Evolutionary conservation across 2,888 invertebrate genomes (phyloP), one percentile per base, ranked within the genome.

Genomic region (Villa cingulata): DNA sequence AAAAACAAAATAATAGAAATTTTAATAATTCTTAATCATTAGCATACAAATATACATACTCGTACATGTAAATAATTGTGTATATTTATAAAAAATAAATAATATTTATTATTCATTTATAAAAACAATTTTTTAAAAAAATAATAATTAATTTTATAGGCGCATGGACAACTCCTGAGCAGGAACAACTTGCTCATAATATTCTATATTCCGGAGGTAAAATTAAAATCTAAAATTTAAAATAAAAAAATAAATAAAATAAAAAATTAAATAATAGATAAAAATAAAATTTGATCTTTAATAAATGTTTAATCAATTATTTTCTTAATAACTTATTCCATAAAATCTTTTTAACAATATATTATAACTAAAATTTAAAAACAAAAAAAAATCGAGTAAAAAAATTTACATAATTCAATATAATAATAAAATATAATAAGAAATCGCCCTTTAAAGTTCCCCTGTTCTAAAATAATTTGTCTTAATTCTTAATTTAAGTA

Each of bases 131-230:
- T 23, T 23, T 23, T 23, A 6, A n/a, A n/a, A n/a, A n/a, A n/a
- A 23, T 23, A 23, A 23, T 23, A 23, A 12, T 32, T 32, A 32
- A 32, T 12, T 45, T 68, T 64, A 41, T 70, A 83, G 83, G 83
- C 66, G 78, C 78, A 68, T 81, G 81, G 57, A 79, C 81, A 59
- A 84, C 86, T 56, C 81, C 81, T 57, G 88, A 89, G 67, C 87
- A 89, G 67, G 80, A 81, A 43, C 79, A 82, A 70, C 74, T 89
- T 68, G 88, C 86, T 57, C 85, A 88, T 73, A 86, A 86, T 74
- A 80, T 88, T 73, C 76, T 90, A 63, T 83, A 88, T 75, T 89
- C 89, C 58, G 88, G 88, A 71, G 89, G 70, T 75, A 66, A 72
- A 65, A 43, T 23, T 23, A 6, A 40, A 47, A 42, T 45, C 47